A percentile compares a stretch with the other conserved stretches of the same genome.
Evolutionary conservation across 1,140 invertebrate species (phyloP).

Genomic region (Centruroides sculpturatus): DNA sequence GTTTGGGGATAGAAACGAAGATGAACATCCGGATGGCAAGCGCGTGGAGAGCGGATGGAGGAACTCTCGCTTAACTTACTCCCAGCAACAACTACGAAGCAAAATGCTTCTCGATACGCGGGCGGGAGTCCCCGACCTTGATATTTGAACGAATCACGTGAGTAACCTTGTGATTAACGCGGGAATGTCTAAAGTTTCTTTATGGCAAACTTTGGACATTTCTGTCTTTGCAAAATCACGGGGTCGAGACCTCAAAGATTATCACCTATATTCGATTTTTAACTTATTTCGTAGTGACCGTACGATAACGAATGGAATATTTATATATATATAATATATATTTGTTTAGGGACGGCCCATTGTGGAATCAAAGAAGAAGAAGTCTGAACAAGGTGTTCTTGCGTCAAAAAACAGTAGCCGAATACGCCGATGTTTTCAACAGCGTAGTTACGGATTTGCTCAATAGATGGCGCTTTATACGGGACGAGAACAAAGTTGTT

Average conservation of each 20-base stretch:
- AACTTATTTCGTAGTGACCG: no score
- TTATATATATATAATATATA: background rate
- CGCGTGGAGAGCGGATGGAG: no score
- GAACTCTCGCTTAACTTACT: no score
- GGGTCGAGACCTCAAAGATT: no score
- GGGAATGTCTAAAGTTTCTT: background rate
- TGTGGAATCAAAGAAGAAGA: constrained; percentile 52
- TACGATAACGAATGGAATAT: background rate
- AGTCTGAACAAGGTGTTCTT: constrained; percentile 58
- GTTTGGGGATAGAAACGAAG: no score
- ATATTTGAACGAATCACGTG: no score
- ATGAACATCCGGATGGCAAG: no score
- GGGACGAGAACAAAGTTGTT: constrained; percentile 18
- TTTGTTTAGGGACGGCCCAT: constrained; percentile 47
- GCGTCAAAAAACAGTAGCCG: constrained; percentile 34
- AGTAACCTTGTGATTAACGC: no score
- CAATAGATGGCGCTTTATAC: constrained; percentile 26
- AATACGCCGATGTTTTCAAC: constrained; percentile 31
- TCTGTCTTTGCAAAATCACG: background rate
- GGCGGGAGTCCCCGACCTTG: no score
- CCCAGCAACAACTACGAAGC: no score
- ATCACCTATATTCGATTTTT: no score
- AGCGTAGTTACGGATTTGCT: constrained; percentile 33
- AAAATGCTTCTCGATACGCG: no score
- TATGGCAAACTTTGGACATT: background rate